A percentile compares a stretch with the other conserved stretches of the same genome.
phyloP scores from a whole-genome alignment of 2,113 vertebrate genomes.

The Orientallactaga bullata region DNA sequence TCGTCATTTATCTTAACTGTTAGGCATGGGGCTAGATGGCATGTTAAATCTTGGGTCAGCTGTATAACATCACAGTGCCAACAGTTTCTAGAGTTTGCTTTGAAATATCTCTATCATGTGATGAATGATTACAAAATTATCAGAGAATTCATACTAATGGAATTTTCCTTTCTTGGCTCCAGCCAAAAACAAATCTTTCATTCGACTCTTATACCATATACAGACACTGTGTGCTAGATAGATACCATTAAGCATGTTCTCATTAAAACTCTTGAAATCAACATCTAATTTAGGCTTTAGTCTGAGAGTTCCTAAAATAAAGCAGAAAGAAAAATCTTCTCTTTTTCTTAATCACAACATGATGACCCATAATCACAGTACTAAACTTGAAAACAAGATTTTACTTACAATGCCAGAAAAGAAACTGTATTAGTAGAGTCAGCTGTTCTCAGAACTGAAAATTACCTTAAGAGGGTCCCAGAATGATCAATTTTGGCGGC shows the following conservation, averaged over 20 bases:
- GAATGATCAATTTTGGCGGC: constrained; percentile 62
- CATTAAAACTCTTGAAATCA: constrained; percentile 81
- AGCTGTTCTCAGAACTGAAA: constrained; percentile 82
- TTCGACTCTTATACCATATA: constrained; percentile 81
- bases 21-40: background rate
- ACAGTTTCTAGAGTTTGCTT: constrained; percentile 47
- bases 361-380: constrained; percentile 80
- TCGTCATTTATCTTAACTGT: constrained; percentile 51
- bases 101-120: constrained; percentile 47
- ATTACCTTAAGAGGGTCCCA: constrained; percentile 73
- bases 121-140: constrained; percentile 53
- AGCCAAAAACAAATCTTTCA: constrained; percentile 74
- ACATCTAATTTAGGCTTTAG: constrained; percentile 83
- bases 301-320: constrained; percentile 84
- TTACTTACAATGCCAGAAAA: constrained; percentile 75
- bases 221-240: constrained; percentile 83
- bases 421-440: constrained; percentile 76
- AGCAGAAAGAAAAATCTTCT: constrained; percentile 78
- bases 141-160: constrained; percentile 21
- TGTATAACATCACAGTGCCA: constrained; percentile 13
- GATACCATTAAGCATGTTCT: constrained; percentile 76
- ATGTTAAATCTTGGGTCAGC: background rate
- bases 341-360: constrained; percentile 75
- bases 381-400: constrained; percentile 81
- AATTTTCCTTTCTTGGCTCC: constrained; percentile 67